A percentile compares a stretch with the other conserved stretches of the same genome.
These are phyloP conservation scores for Ichneumoninae sp. DNA, from an alignment of 2,888 invertebrate species.

Conservation along the genomic window DNA sequence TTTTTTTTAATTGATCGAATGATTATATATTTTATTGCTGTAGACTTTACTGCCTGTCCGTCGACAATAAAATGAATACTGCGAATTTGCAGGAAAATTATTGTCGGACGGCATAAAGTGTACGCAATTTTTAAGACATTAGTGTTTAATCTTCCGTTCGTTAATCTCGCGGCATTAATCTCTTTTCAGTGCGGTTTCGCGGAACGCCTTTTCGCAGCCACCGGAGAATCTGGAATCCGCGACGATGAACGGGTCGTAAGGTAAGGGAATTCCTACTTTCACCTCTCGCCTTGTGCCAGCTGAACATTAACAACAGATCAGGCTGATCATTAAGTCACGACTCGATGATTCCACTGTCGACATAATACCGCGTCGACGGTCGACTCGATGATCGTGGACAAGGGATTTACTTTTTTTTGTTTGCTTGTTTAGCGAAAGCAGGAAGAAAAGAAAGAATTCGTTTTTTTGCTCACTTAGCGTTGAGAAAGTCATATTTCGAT, in stretches of 20 bases:
- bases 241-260: constrained; percentile 32
- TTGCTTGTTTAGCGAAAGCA: neutral
- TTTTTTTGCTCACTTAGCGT: too few relatives aligned
- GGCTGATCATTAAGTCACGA: constrained; percentile 23
- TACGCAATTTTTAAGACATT: neutral
- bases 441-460: too few relatives aligned
- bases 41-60: neutral
- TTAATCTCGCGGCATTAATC: neutral
- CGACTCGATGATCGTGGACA: neutral
- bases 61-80: neutral
- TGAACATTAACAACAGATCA: neutral
- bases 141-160: neutral
- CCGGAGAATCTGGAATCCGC: constrained; percentile 12
- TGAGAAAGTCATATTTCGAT: too few relatives aligned
- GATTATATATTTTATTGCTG: neutral
- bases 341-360: constrained; percentile 21
- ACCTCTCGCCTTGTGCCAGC: constrained; percentile 46
- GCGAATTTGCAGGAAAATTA: neutral
- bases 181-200: neutral
- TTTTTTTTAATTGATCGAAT: too few relatives aligned
- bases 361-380: neutral
- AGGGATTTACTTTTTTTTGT: neutral
- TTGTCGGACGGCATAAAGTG: neutral
- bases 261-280: constrained; percentile 57
- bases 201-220: neutral